phyloP scores from a whole-genome alignment of 2,888 invertebrate species.

The Agelastica alni region DNA sequence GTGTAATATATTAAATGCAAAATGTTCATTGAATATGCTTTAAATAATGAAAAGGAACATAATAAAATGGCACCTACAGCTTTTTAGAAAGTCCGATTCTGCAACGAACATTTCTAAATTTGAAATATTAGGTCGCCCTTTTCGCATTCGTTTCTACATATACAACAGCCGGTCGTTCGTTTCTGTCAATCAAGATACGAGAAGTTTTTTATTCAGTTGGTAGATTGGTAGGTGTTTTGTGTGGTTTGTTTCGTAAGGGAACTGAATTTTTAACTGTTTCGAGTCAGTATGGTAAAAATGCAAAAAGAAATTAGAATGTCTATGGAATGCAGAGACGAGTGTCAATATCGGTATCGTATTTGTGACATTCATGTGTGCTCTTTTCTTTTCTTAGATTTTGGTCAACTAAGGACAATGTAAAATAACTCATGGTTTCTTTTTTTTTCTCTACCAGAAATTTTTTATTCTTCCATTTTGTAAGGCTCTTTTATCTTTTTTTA shows the following conservation, averaged over 20 bases:
- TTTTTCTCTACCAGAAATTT: too few species aligned
- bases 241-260: constrained; percentile 10
- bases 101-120: constrained; percentile 12
- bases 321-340: too few species aligned
- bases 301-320: too few species aligned
- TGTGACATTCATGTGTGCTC: too few species aligned
- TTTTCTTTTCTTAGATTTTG: too few species aligned
- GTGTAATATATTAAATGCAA: too few species aligned
- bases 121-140: constrained; percentile 31
- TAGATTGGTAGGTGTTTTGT: constrained; percentile 3
- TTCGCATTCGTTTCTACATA: constrained; percentile 12
- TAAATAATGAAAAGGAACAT: neutral
- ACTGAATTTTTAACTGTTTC: constrained; percentile 14
- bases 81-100: constrained; percentile 2
- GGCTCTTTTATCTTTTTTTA: too few species aligned
- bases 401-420: too few species aligned
- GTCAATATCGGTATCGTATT: too few species aligned
- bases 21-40: neutral
- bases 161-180: constrained; percentile 6
- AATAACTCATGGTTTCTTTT: too few species aligned
- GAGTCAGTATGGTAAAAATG: too few species aligned
- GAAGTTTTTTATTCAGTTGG: constrained; percentile 30
- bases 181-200: constrained; percentile 27
- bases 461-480: too few species aligned
- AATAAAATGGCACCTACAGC: neutral